A percentile compares a stretch with the other conserved stretches of the same genome.
phyloP scores from a whole-genome alignment of 2,888 invertebrate genomes.

The Trichogramma dendrolimi region DNA sequence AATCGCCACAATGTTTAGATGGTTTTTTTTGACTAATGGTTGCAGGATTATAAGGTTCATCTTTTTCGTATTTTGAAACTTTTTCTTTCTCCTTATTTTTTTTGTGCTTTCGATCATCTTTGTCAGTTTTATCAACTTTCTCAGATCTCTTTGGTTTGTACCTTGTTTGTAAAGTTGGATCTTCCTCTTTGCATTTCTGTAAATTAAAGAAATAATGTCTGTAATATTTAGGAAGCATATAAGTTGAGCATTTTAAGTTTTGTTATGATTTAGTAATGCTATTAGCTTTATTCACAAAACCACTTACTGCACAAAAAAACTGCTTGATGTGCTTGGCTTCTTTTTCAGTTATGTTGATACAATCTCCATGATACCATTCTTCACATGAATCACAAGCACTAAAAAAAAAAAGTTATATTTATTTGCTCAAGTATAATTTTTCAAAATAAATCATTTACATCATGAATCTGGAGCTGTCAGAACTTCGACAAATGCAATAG shows the following conservation, averaged over 20 bases:
- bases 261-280: constrained; percentile 6
- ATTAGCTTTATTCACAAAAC: neutral
- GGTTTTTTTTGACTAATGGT: constrained; percentile 40
- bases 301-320: constrained; percentile 74
- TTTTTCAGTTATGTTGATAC: constrained; percentile 89
- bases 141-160: constrained; percentile 47
- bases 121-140: constrained; percentile 39
- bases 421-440: neutral
- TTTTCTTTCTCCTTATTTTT: constrained; percentile 50
- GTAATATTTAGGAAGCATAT: neutral
- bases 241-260: too few relatives aligned
- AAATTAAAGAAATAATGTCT: constrained; percentile 21
- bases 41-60: constrained; percentile 42
- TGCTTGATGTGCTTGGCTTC: constrained; percentile 91
- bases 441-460: constrained; percentile 62
- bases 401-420: constrained; percentile 33
- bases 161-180: constrained; percentile 62
- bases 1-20: constrained; percentile 67
- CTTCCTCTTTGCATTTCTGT: constrained; percentile 73
- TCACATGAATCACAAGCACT: constrained; percentile 96
- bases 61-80: constrained; percentile 43
- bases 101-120: constrained; percentile 45
- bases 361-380: constrained; percentile 98
- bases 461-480: constrained; percentile 94
- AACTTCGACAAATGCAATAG: constrained; percentile 91